phyloP scores from a whole-genome alignment of 2,797 vertebrate species.

The Cryptoprocta ferox region DNA sequence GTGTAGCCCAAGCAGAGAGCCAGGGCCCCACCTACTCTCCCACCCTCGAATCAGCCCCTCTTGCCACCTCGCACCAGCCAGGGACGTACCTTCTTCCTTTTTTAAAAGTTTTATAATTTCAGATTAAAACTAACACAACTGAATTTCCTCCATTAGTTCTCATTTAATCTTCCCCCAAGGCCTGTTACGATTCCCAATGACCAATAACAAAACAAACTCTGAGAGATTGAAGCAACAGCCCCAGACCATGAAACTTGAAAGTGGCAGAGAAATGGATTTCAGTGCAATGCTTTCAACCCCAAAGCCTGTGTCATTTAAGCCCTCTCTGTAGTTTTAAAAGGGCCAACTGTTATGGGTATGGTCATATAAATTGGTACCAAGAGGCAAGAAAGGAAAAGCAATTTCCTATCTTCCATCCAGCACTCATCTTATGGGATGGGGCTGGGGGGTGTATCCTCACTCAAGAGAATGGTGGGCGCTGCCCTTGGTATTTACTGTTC shows the following conservation, averaged over 20 bases:
- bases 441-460: neutral
- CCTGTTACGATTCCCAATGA: neutral
- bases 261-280: neutral
- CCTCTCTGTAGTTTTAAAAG: neutral
- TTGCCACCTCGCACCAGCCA: neutral
- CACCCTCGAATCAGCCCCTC: neutral
- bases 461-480: neutral
- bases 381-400: neutral
- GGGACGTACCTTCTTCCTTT: neutral
- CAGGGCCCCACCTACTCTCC: neutral
- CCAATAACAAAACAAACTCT: neutral
- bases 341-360: neutral
- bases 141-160: neutral
- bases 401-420: no score
- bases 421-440: neutral
- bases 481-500: neutral
- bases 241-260: neutral
- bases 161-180: neutral
- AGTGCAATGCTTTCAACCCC: neutral
- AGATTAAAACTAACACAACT: conserved; percentile 2
- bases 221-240: neutral
- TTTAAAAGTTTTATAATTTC: neutral
- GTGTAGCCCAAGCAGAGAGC: neutral
- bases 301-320: neutral
- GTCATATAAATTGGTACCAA: neutral